phyloP scores from a whole-genome alignment of 30 jellyfish, hydroid and myxozoan genomes.

The Pseudorhiza aurosa region DNA sequence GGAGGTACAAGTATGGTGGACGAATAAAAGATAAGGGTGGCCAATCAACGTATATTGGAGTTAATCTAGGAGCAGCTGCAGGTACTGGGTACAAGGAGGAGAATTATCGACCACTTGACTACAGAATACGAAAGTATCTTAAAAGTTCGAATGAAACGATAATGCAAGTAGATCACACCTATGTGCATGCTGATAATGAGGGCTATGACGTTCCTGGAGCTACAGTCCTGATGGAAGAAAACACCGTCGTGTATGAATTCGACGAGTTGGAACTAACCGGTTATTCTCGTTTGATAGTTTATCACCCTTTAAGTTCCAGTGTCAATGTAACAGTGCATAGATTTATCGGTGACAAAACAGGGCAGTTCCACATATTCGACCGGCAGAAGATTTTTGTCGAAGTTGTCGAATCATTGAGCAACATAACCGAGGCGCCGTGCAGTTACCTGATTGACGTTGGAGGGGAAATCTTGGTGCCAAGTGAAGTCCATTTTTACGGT shows the following conservation, averaged over 20 bases:
- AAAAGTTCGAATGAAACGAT: constrained; percentile 38
- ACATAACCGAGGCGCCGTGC: constrained; percentile 72
- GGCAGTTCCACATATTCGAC: constrained; percentile 68
- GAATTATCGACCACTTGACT: constrained; percentile 55
- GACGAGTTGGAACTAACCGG: constrained; percentile 72
- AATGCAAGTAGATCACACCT: constrained; percentile 57
- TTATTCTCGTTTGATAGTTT: constrained; percentile 46
- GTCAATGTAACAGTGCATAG: constrained; percentile 64
- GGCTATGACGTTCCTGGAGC: constrained; percentile 73
- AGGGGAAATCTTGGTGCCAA: constrained; percentile 57
- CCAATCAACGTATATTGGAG: background rate
- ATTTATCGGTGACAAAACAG: constrained; percentile 72
- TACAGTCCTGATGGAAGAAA: constrained; percentile 60
- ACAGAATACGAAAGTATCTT: constrained; percentile 40
- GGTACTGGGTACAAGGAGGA: constrained; percentile 73
- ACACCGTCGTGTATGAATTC: constrained; percentile 32
- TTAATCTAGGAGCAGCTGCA: constrained; percentile 70
- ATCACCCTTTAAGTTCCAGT: constrained; percentile 35
- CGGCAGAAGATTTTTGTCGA: constrained; percentile 70
- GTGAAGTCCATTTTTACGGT: constrained; percentile 72
- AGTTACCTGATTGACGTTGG: constrained; percentile 58
- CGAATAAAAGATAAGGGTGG: constrained; percentile 59
- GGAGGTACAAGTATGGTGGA: constrained; percentile 74
- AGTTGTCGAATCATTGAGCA: constrained; percentile 58
- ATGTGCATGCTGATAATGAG: constrained; percentile 64